Percentiles rank a stretch among this genome's conserved stretches.
Conservation (phyloP, 2,888 invertebrate species). For the Catocala sponsa region DNA sequence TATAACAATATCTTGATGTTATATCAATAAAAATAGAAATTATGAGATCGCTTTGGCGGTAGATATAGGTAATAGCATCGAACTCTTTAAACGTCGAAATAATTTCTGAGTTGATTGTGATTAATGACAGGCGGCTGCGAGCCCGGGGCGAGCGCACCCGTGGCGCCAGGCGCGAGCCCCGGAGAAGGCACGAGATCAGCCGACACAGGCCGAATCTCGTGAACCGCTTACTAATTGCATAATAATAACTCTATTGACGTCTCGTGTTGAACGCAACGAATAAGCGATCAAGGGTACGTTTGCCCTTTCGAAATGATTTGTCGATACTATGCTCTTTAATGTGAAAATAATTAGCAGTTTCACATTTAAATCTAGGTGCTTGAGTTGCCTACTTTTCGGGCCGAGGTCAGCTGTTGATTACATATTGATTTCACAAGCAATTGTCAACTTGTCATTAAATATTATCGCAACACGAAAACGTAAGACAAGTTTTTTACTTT, state of each 20-base stretch:
- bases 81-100: conserved; percentile 82
- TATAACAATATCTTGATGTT: conserved; percentile 53
- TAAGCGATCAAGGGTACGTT: conserved; percentile 53
- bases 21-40: conserved; percentile 60
- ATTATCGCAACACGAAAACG: neutral
- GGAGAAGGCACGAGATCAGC: conserved; percentile 43
- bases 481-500: neutral
- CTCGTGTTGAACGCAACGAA: conserved; percentile 65
- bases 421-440: conserved; percentile 8
- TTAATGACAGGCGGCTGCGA: conserved; percentile 76
- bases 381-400: conserved; percentile 19
- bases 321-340: conserved; percentile 38
- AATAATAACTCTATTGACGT: conserved; percentile 83
- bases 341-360: conserved; percentile 44
- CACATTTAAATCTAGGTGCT: conserved; percentile 12
- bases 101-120: conserved; percentile 86
- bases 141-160: conserved; percentile 61
- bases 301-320: conserved; percentile 43
- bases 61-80: conserved; percentile 75
- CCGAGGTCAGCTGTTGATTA: conserved; percentile 7
- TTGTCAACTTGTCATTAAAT: neutral
- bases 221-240: conserved; percentile 79
- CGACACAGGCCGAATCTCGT: conserved; percentile 61
- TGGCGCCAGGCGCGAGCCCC: conserved; percentile 65
- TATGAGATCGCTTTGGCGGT: conserved; percentile 66